A percentile compares a stretch with the other conserved stretches of the same genome.
phyloP scores from a whole-genome alignment of 37 sponge, comb jelly and placozoan species.

The Tethya wilhelma region DNA sequence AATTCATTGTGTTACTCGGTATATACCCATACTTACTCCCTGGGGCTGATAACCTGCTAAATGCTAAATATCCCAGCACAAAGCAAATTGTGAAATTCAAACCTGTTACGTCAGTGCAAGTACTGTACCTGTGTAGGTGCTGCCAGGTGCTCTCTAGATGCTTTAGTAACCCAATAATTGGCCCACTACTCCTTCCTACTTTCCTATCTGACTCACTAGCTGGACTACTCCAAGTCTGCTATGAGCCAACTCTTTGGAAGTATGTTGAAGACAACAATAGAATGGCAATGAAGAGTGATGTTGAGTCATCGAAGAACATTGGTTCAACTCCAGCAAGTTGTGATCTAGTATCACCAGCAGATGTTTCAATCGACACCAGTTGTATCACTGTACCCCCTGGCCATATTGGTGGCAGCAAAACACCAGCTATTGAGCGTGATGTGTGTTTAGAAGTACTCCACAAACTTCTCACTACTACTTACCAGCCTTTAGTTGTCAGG shows the following conservation, averaged over 20 bases:
- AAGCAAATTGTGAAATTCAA: constrained; percentile 31
- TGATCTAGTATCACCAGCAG: neutral
- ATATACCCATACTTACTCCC: constrained; percentile 65
- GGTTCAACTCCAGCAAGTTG: no score
- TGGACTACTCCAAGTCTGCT: constrained; percentile 51
- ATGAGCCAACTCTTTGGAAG: neutral
- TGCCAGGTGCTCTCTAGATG: constrained; percentile 7
- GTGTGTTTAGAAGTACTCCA: constrained; percentile 25
- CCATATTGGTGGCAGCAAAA: neutral
- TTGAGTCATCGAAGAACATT: no score
- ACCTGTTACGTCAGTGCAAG: constrained; percentile 9
- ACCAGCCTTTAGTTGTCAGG: constrained; percentile 55
- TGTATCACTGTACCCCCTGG: neutral
- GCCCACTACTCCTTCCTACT: constrained; percentile 18
- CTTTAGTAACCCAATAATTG: constrained; percentile 6
- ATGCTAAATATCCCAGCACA: no score
- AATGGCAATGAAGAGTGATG: neutral
- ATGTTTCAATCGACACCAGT: neutral
- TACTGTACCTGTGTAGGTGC: constrained; percentile 1
- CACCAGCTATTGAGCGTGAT: neutral
- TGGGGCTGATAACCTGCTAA: constrained; percentile 53
- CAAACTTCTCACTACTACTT: constrained; percentile 10
- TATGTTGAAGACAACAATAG: neutral
- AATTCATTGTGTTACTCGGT: constrained; percentile 72
- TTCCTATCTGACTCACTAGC: constrained; percentile 61